Conservation (phyloP, 1,140 invertebrate genomes). For the Aplysia californica region DNA sequence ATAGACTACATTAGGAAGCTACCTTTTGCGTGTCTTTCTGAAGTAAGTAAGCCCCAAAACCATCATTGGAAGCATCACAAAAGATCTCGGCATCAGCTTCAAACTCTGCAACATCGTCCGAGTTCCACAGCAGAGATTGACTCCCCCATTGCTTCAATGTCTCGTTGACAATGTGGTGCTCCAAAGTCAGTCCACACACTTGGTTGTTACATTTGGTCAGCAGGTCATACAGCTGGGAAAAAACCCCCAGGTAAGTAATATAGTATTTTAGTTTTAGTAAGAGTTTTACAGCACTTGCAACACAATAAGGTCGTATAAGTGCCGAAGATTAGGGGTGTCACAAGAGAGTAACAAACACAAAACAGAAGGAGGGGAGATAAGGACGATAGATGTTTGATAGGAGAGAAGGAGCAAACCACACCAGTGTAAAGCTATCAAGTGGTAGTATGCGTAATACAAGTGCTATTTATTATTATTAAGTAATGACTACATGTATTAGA, state of each 20-base stretch:
- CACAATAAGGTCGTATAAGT: too few species aligned
- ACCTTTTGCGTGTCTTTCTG: constrained; percentile 1
- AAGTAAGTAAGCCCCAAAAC: constrained; percentile 49
- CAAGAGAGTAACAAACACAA: too few species aligned
- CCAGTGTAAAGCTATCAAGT: too few species aligned
- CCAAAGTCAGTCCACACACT: neutral
- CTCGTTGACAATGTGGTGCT: neutral
- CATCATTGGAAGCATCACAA: constrained; percentile 44
- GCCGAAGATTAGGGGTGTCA: too few species aligned
- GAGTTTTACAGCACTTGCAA: too few species aligned
- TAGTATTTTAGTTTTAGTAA: neutral
- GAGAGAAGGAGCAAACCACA: too few species aligned
- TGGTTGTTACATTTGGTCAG: constrained; percentile 27
- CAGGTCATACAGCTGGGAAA: constrained; percentile 30
- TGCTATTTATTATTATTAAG: too few species aligned
- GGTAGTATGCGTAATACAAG: too few species aligned
- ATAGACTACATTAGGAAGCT: too few species aligned
- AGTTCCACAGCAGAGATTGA: constrained; percentile 2
- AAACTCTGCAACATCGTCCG: constrained; percentile 34
- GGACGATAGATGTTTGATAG: too few species aligned
- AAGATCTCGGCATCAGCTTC: constrained; percentile 39
- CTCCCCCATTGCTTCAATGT: neutral
- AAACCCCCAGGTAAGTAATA: neutral
- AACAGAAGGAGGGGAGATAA: too few species aligned
- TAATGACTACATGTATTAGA: too few species aligned